Conservation (phyloP, 2,113 vertebrate genomes). For the Oryzias javanicus region DNA sequence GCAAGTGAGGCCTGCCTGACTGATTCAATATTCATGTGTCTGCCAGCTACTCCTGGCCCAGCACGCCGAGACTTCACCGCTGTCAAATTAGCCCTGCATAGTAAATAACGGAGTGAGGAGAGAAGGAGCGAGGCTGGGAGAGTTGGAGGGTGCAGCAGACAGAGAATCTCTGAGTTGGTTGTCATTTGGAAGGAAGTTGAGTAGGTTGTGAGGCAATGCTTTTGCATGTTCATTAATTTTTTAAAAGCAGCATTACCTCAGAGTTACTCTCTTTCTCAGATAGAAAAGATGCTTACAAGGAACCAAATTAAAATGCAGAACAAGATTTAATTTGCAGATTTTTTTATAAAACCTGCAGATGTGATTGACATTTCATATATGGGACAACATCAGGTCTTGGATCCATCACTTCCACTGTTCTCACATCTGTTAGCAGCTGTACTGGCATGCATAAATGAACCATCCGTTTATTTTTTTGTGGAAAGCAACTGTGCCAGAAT, state of each 20-base stretch:
- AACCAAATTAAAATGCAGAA: slow-evolving; percentile 20
- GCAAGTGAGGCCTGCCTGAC: slow-evolving; percentile 84
- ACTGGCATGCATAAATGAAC: slow-evolving; percentile 67
- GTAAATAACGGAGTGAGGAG: slow-evolving; percentile 75
- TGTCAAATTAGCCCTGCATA: slow-evolving; percentile 85
- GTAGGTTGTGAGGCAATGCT: slow-evolving; percentile 55
- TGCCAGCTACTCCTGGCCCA: slow-evolving; percentile 82
- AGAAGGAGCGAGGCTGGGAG: slow-evolving; percentile 34
- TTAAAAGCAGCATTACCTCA: slow-evolving; percentile 51
- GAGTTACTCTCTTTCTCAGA: slow-evolving; percentile 26
- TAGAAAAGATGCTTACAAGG: slow-evolving; percentile 23
- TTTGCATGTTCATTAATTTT: slow-evolving; percentile 72
- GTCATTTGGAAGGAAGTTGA: slow-evolving; percentile 73
- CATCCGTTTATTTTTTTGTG: slow-evolving; percentile 52
- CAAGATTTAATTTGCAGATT: slow-evolving; percentile 26
- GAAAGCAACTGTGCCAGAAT: slow-evolving; percentile 55
- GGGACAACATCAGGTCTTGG: neutral
- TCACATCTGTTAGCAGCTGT: slow-evolving; percentile 42
- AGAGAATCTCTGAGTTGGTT: slow-evolving; percentile 62
- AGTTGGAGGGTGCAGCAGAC: slow-evolving; percentile 40
- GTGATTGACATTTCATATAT: slow-evolving; percentile 12
- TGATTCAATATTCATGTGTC: slow-evolving; percentile 89
- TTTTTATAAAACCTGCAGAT: slow-evolving; percentile 19
- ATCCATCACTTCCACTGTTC: slow-evolving; percentile 15
- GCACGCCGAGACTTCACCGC: slow-evolving; percentile 74